phyloP scores from a whole-genome alignment of 2,888 invertebrate genomes.

The Cremastinae sp. region DNA sequence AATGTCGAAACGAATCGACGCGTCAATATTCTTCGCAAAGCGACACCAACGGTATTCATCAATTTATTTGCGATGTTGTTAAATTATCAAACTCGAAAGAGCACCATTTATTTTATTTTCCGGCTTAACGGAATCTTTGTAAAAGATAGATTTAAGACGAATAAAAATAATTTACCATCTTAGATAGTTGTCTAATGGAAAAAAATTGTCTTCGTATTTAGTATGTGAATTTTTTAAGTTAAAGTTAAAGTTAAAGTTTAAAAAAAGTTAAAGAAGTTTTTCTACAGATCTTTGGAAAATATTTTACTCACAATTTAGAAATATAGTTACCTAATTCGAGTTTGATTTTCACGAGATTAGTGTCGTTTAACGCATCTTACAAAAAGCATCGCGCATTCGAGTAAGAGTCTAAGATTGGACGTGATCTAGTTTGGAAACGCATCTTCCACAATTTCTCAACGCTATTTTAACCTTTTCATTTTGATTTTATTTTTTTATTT shows the following conservation, averaged over 20 bases:
- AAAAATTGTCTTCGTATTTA: too few species aligned
- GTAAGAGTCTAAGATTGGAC: constrained; percentile 14
- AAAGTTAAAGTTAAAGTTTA: too few species aligned
- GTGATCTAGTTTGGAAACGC: constrained; percentile 31
- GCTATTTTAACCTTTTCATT: not conserved
- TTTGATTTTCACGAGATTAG: too few species aligned
- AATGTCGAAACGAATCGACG: constrained; percentile 6
- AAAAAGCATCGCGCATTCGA: not conserved
- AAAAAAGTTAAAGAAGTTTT: too few species aligned
- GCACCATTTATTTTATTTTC: constrained; percentile 32
- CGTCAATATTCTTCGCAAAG: constrained; percentile 28
- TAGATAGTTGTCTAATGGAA: not conserved
- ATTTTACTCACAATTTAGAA: too few species aligned
- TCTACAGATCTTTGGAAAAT: too few species aligned
- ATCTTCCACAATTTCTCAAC: constrained; percentile 52
- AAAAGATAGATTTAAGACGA: constrained; percentile 54
- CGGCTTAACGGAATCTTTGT: constrained; percentile 37
- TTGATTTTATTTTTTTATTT: constrained; percentile 26
- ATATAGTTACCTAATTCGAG: too few species aligned
- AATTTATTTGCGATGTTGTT: constrained; percentile 39
- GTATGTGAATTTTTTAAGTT: too few species aligned
- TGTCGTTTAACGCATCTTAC: constrained; percentile 17
- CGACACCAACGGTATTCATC: constrained; percentile 26
- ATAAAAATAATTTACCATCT: constrained; percentile 54
- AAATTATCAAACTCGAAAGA: constrained; percentile 28